Percentiles rank a stretch among this genome's conserved stretches.
Conservation (phyloP, 2,888 invertebrate genomes). For the Ariolimax columbianus region DNA sequence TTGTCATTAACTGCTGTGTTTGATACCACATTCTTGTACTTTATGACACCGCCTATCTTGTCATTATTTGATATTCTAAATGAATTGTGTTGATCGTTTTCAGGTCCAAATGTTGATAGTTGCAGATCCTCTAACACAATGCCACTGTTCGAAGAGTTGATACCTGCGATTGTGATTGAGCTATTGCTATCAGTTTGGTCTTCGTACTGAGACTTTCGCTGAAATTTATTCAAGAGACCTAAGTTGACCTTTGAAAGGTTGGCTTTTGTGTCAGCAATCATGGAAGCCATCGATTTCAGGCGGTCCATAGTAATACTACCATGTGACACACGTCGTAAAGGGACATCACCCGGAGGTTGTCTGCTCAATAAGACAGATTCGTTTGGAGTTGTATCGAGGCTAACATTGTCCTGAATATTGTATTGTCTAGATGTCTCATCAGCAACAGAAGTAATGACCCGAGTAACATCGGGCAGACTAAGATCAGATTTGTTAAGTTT, state of each 20-base stretch:
- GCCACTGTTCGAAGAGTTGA: background rate
- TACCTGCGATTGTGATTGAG: background rate
- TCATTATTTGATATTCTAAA: background rate
- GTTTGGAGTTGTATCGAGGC: background rate
- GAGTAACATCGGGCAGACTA: background rate
- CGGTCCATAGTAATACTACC: background rate
- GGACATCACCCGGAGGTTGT: background rate
- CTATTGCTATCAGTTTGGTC: background rate
- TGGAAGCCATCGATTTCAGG: background rate
- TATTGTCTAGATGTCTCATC: background rate
- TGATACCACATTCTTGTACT: background rate
- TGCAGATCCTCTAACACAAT: background rate
- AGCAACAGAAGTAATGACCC: background rate
- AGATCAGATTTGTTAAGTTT: background rate
- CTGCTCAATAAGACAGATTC: background rate
- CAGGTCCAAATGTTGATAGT: background rate
- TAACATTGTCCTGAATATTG: background rate
- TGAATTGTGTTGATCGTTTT: background rate
- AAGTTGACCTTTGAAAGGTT: slow-evolving; percentile 10
- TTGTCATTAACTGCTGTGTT: background rate
- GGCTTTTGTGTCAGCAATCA: background rate
- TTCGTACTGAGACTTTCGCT: background rate
- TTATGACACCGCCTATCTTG: background rate
- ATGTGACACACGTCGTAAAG: background rate
- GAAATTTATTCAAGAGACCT: background rate